Conservation (phyloP, 2,888 invertebrate species). For the Nomada ruficornis region DNA sequence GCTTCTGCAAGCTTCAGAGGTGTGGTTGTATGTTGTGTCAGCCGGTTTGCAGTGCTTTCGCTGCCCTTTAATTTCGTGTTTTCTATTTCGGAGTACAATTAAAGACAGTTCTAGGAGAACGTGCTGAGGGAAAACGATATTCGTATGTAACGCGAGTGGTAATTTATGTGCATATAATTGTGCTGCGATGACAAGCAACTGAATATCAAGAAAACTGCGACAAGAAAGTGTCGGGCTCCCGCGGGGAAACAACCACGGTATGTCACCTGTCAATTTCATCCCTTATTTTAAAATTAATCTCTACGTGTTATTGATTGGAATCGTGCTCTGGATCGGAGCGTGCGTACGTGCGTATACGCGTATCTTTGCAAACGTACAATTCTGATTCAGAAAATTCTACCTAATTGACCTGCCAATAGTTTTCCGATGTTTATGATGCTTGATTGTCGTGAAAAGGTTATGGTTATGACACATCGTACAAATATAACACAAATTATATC, state of each 20-base stretch:
- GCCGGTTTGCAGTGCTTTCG: constrained; percentile 44
- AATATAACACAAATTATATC: neutral
- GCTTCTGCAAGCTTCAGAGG: constrained; percentile 66
- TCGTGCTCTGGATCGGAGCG: constrained; percentile 54
- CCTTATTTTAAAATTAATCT: constrained; percentile 27
- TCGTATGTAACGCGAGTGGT: constrained; percentile 38
- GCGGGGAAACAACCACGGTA: constrained; percentile 43
- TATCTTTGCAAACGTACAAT: constrained; percentile 9
- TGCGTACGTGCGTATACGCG: constrained; percentile 41
- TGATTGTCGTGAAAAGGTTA: neutral
- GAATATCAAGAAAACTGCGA: constrained; percentile 27
- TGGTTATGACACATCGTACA: neutral
- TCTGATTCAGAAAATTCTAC: constrained; percentile 10
- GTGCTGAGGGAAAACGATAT: constrained; percentile 5
- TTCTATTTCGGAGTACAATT: constrained; percentile 8
- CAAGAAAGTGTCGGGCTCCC: constrained; percentile 17
- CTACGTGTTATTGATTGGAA: constrained; percentile 54
- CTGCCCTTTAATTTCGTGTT: constrained; percentile 23
- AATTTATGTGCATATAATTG: constrained; percentile 42
- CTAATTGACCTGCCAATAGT: neutral
- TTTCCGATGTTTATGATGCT: neutral
- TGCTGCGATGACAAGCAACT: constrained; percentile 11
- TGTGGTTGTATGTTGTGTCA: constrained; percentile 47
- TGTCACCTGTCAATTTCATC: constrained; percentile 54
- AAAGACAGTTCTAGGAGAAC: constrained; percentile 10